Percentiles rank a stretch among this genome's conserved stretches.
Conservation (phyloP, 2,113 vertebrate species). For the Caracal caracal region DNA sequence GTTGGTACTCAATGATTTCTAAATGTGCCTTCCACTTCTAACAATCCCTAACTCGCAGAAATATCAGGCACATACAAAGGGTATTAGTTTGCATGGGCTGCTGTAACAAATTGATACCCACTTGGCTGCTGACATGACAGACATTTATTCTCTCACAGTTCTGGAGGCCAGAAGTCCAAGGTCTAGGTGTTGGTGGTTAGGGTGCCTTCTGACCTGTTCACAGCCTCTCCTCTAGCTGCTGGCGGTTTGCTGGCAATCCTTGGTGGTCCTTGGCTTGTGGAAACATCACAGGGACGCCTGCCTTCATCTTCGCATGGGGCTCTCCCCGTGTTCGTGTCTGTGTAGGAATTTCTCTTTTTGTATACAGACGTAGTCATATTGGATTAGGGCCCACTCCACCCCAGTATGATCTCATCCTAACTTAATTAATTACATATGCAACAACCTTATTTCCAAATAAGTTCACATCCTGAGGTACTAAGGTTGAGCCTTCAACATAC, state of each 20-base stretch:
- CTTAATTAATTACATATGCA: neutral
- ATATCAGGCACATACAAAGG: neutral
- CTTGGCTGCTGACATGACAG: neutral
- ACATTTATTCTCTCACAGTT: neutral
- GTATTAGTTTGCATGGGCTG: accelerated
- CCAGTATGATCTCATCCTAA: neutral
- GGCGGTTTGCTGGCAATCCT: neutral
- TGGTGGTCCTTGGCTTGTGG: too few species aligned
- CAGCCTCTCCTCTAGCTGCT: accelerated
- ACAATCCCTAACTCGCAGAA: neutral
- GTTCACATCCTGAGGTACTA: accelerated
- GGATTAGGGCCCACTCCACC: neutral
- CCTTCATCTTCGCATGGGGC: neutral
- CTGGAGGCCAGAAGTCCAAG: neutral
- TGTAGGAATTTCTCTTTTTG: neutral
- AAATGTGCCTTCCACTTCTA: neutral
- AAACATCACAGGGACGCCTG: accelerated
- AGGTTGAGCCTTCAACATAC: neutral
- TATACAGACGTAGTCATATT: neutral
- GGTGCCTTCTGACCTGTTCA: too few species aligned
- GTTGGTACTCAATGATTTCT: neutral
- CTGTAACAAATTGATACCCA: neutral
- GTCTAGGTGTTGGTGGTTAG: neutral
- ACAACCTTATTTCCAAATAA: neutral
- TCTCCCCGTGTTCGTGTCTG: neutral